Evolutionary conservation across 2,888 invertebrate species (phyloP).

Genomic region (Seira musarum): DNA sequence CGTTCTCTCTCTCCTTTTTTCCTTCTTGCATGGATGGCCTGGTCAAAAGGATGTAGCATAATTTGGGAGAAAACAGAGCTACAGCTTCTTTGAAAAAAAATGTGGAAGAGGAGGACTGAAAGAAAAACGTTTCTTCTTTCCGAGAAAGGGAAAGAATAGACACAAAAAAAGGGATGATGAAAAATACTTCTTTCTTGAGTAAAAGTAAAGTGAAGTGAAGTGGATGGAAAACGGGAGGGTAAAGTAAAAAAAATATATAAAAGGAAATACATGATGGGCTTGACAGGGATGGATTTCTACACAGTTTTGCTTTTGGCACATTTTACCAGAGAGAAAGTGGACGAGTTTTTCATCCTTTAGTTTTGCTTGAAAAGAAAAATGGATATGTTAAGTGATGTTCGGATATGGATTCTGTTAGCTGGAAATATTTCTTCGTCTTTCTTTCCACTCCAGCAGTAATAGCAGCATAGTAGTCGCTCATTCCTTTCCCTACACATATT

Average conservation of each 20-base stretch:
- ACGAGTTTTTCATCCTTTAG: constrained; percentile 61
- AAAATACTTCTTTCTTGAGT: constrained; percentile 62
- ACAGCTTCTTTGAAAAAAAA: constrained; percentile 22
- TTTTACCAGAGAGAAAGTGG: constrained; percentile 63
- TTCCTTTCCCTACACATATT: constrained; percentile 28
- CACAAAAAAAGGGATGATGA: constrained; percentile 59
- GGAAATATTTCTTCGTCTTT: constrained; percentile 50
- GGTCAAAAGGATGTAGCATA: constrained; percentile 58
- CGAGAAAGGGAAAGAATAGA: constrained; percentile 32
- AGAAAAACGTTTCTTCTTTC: not conserved
- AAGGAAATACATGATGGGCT: constrained; percentile 64
- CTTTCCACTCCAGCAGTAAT: no score
- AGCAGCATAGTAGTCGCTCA: constrained; percentile 24
- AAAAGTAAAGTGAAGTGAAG: constrained; percentile 62
- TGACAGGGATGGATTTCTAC: constrained; percentile 69
- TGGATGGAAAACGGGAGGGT: constrained; percentile 62
- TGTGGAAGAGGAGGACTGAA: constrained; percentile 13
- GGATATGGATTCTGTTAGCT: constrained; percentile 60
- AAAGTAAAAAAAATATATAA: no score
- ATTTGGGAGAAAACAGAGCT: constrained; percentile 42
- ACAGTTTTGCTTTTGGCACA: constrained; percentile 70
- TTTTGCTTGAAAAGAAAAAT: constrained; percentile 61
- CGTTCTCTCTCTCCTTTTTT: constrained; percentile 42
- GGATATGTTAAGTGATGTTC: constrained; percentile 62
- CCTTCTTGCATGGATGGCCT: constrained; percentile 53